These are phyloP conservation scores for Caprella mutica DNA, from an alignment of 2,888 invertebrate species.

Conservation along the genomic window DNA sequence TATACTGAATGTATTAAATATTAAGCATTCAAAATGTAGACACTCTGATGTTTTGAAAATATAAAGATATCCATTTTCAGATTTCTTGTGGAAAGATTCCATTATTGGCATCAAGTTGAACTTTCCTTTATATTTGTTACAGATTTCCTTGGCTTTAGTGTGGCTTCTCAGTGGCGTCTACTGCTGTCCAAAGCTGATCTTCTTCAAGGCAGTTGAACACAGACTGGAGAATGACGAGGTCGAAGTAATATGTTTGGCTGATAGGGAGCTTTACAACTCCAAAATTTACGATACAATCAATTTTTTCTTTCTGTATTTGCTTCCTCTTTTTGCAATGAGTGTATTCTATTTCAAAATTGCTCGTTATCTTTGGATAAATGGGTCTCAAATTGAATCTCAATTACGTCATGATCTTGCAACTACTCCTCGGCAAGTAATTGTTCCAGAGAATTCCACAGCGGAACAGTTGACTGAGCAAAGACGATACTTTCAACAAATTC, in stretches of 20 bases:
- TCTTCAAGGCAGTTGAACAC: constrained; percentile 63
- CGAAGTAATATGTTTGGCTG: constrained; percentile 61
- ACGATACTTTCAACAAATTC: no score
- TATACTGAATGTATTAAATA: no score
- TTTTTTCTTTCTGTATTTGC: constrained; percentile 67
- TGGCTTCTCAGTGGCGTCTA: constrained; percentile 73
- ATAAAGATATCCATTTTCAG: no score
- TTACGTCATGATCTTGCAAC: constrained; percentile 2
- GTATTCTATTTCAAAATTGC: constrained; percentile 73
- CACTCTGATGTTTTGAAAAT: no score
- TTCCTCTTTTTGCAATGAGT: constrained; percentile 65
- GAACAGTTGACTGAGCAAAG: no score
- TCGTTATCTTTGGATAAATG: constrained; percentile 60
- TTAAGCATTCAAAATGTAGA: no score
- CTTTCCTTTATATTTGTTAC: constrained; percentile 37
- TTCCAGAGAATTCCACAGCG: no score
- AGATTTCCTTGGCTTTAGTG: constrained; percentile 64
- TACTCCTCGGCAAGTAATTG: no score
- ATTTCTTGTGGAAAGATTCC: no score
- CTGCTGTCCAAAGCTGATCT: constrained; percentile 70
- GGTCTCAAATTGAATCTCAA: constrained; percentile 15
- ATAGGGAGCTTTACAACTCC: constrained; percentile 64
- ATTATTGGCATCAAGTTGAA: no score
- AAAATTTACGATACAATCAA: constrained; percentile 67
- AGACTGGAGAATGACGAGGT: constrained; percentile 47